Percentiles rank a stretch among this genome's conserved stretches.
Conservation (phyloP, 2,888 invertebrate species). For the Teinopalpus imperialis region DNA sequence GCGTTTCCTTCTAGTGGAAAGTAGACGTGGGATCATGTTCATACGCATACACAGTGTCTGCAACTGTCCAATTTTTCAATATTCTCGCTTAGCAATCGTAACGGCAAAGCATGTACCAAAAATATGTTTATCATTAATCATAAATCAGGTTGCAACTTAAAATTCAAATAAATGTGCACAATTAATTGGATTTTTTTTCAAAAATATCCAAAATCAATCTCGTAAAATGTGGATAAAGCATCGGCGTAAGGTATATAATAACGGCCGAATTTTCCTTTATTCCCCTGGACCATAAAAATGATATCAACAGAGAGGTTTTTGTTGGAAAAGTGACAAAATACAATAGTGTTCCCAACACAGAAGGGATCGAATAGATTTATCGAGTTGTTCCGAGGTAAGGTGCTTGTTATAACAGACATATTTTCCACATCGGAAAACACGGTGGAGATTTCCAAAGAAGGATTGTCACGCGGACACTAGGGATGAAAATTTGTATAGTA, state of each 20-base stretch:
- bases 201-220: slow-evolving; percentile 1
- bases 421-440: slow-evolving; percentile 24
- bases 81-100: too few relatives aligned
- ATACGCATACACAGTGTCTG: too few relatives aligned
- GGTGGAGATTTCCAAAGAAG: slow-evolving; percentile 21
- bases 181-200: too few relatives aligned
- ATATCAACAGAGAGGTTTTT: slow-evolving; percentile 20
- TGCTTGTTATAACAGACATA: slow-evolving; percentile 27
- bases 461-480: slow-evolving; percentile 9
- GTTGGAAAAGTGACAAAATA: slow-evolving; percentile 19
- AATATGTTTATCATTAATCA: too few relatives aligned
- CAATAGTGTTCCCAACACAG: slow-evolving; percentile 15
- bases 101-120: too few relatives aligned
- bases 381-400: slow-evolving; percentile 22
- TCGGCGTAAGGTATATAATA: slow-evolving; percentile 2
- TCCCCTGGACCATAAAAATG: slow-evolving; percentile 19
- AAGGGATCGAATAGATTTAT: slow-evolving; percentile 25
- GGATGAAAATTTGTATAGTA: slow-evolving; percentile 9
- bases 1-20: too few relatives aligned
- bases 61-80: too few relatives aligned
- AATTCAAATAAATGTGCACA: too few relatives aligned
- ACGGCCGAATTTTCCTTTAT: slow-evolving; percentile 8
- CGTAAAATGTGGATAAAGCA: neutral
- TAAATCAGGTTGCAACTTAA: too few relatives aligned
- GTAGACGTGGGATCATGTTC: too few relatives aligned